Base-by-base conservation (phyloP, 1,140 invertebrate genomes). In the Pteromalus puparum region DNA sequence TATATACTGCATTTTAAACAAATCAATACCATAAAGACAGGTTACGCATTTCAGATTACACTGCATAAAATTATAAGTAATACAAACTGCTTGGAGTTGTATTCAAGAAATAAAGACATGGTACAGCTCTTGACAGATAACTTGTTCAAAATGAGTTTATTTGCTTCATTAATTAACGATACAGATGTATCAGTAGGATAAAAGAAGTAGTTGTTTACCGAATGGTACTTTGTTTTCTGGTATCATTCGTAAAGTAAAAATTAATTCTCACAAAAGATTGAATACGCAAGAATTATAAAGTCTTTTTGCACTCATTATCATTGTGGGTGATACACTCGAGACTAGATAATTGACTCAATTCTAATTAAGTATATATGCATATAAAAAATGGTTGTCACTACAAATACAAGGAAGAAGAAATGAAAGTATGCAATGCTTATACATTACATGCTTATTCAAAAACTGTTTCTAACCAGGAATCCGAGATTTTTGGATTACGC, bases 401-500 rank as follows among this genome's bases (percentile, higher is more conserved):
- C 38, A 38, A 38, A 38, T 38, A 7, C 38, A 38, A 38, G 38
- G 1, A 10, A 10, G 10, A 42, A 42, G 38, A 42, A 42, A 6
- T 42, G 7, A 7, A 42, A 42, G 38, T 42, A 9, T 42, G 9
- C 10, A 42, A 42, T 42, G 10, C 34, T 34, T 34, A 34, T 34
- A 34, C 5, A 34, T 34, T 34, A 34, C 5, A 34, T 34, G 34
- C 5, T 2, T 34, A 5, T n/a, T n/a, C n/a, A 24, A 73, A 24
- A 78, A 78, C 18, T 70, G 26, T 7, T 12, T 70, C 74, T 83
- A 77, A 83, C 75, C 82, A 77, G 75, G 28, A 77, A 48, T 70
- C 9, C 34, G 10, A 83, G 48, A 46, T 48, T 46, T 46, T 28
- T 70, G 34, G 53, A 83, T 84, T 74, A 84, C 10, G 34, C 42